phyloP scores from a whole-genome alignment of 2,113 vertebrate genomes.

The Montifringilla adamsi region DNA sequence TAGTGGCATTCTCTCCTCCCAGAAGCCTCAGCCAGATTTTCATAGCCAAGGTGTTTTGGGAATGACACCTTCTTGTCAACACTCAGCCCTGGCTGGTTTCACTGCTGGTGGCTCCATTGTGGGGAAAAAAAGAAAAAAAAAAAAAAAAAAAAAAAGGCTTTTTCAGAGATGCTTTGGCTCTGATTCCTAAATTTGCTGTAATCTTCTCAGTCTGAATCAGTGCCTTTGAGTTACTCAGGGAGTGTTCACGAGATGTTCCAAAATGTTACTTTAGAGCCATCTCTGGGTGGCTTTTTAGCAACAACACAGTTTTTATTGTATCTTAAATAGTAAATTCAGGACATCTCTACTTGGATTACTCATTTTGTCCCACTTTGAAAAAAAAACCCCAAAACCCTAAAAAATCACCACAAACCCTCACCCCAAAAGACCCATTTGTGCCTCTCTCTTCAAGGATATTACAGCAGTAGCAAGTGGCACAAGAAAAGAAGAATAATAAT shows the following conservation, averaged over 20 bases:
- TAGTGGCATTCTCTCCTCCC: not conserved
- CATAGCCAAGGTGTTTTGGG: not conserved
- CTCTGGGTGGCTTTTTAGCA: constrained; percentile 9
- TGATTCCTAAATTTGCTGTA: not conserved
- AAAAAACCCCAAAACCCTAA: too few species aligned
- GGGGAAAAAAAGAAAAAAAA: not conserved
- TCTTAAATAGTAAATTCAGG: not conserved
- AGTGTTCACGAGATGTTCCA: not conserved
- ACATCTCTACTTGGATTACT: not conserved
- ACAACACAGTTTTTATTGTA: not conserved
- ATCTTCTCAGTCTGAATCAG: not conserved
- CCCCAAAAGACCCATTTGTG: not conserved
- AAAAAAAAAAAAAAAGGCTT: not conserved
- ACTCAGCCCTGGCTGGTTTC: not conserved
- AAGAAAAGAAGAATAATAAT: not conserved
- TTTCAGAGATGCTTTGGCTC: not conserved
- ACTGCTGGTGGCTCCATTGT: not conserved
- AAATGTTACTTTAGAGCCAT: constrained; percentile 21
- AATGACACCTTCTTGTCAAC: not conserved
- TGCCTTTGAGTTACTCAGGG: not conserved
- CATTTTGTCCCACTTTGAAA: not conserved
- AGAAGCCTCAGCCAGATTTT: not conserved
- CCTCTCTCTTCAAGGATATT: not conserved
- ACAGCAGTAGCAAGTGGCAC: not conserved
- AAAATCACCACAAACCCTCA: not conserved